Conservation (phyloP, 2,797 vertebrate genomes). For the Anisognathus igniventris region DNA sequence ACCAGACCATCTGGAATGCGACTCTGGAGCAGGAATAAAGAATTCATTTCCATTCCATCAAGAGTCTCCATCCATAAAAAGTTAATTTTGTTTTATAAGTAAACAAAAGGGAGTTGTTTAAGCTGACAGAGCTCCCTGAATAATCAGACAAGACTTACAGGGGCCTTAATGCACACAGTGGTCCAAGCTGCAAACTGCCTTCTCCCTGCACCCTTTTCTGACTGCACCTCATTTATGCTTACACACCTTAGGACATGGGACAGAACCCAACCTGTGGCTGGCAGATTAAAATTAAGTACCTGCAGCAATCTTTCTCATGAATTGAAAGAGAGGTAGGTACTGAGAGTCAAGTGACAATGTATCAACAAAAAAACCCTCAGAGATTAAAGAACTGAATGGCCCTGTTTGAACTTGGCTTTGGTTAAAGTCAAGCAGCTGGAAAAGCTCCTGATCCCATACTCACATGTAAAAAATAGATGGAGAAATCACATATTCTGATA, state of each 20-base stretch:
- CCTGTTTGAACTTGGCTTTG: constrained; percentile 4
- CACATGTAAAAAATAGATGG: constrained; percentile 14
- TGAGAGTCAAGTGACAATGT: background rate
- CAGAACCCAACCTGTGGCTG: background rate
- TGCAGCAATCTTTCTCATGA: background rate
- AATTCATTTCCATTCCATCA: background rate
- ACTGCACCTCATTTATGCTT: background rate
- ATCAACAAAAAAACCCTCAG: accelerated
- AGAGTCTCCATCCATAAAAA: background rate
- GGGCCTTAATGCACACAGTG: background rate
- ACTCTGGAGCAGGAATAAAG: background rate
- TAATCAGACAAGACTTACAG: background rate
- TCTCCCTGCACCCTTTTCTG: background rate
- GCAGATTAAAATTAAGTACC: background rate
- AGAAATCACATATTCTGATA: constrained; percentile 47
- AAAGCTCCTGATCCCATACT: background rate
- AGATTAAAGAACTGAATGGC: background rate
- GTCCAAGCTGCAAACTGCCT: background rate
- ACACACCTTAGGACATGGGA: background rate
- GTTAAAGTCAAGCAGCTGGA: constrained; percentile 35
- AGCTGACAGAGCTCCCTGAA: background rate
- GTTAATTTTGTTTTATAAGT: background rate
- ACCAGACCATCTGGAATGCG: background rate
- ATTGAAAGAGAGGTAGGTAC: background rate
- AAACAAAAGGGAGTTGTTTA: background rate